phyloP scores from a whole-genome alignment of 2,888 invertebrate genomes.

The Tetrapedia diversipes region DNA sequence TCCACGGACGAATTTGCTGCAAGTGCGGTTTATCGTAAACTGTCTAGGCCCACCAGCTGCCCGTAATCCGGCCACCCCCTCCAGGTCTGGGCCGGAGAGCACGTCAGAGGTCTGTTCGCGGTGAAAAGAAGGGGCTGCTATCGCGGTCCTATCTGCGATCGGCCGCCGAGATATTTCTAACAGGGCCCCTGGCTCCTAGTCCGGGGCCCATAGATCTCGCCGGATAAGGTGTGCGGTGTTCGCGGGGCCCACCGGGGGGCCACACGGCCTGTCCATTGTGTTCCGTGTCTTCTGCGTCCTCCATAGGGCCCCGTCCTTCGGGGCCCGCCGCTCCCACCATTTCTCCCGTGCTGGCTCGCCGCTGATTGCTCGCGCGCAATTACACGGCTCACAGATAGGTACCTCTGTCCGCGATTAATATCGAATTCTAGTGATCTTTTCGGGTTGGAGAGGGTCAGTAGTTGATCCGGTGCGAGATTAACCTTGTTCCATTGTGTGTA shows the following conservation, averaged over 20 bases:
- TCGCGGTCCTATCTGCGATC: constrained; percentile 80
- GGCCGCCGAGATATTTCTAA: constrained; percentile 79
- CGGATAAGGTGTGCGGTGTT: constrained; percentile 80
- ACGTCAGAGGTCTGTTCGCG: constrained; percentile 54
- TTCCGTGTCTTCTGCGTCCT: constrained; percentile 59
- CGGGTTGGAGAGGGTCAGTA: too few species aligned
- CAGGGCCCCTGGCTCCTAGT: constrained; percentile 78
- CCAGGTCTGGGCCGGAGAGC: constrained; percentile 30
- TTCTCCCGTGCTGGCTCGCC: constrained; percentile 47
- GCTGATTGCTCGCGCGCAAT: constrained; percentile 62
- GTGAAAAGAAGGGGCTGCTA: constrained; percentile 75
- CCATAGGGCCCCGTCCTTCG: constrained; percentile 26
- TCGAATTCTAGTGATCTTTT: constrained; percentile 22
- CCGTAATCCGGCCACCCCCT: constrained; percentile 77
- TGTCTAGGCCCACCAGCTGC: constrained; percentile 77
- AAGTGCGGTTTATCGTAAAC: constrained; percentile 75
- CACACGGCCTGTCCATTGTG: constrained; percentile 69
- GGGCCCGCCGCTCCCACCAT: constrained; percentile 28
- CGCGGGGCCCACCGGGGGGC: constrained; percentile 80
- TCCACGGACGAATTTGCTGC: constrained; percentile 74
- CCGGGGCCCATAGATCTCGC: constrained; percentile 75
- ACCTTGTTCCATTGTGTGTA: too few species aligned
- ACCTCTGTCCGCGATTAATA: constrained; percentile 34
- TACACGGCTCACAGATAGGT: constrained; percentile 49
- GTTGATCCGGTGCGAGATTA: too few species aligned